Percentiles rank a stretch among this genome's conserved stretches.
phyloP scores from a whole-genome alignment of 2,888 invertebrate genomes.

The Osmoderma eremita region DNA sequence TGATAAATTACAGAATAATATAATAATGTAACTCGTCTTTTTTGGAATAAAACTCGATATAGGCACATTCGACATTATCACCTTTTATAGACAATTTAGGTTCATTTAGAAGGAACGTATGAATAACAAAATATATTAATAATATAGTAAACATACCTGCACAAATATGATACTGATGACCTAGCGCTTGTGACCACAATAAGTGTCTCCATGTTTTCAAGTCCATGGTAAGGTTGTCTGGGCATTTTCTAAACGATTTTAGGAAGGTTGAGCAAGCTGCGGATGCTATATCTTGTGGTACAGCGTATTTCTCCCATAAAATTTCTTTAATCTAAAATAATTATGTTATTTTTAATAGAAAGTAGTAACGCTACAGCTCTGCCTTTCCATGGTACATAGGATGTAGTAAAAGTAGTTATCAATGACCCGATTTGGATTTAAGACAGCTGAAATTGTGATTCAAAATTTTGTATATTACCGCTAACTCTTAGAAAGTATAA shows the following conservation, averaged over 20 bases:
- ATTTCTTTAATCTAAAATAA: conserved; percentile 65
- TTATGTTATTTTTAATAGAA: background rate
- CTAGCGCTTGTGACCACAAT: conserved; percentile 82
- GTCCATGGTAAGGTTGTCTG: conserved; percentile 78
- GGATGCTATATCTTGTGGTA: conserved; percentile 72
- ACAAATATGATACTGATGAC: conserved; percentile 76
- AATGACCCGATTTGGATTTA: too few relatives aligned
- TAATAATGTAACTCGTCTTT: conserved; percentile 1
- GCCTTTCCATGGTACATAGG: background rate
- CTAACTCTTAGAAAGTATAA: too few relatives aligned
- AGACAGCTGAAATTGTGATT: too few relatives aligned
- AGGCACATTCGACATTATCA: too few relatives aligned
- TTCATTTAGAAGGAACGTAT: too few relatives aligned
- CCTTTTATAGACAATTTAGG: too few relatives aligned
- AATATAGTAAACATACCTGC: conserved; percentile 67
- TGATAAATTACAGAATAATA: background rate
- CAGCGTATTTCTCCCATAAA: conserved; percentile 72
- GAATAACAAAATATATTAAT: too few relatives aligned
- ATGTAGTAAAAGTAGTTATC: too few relatives aligned
- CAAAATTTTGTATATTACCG: too few relatives aligned
- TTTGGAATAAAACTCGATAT: background rate
- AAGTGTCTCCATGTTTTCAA: conserved; percentile 82
- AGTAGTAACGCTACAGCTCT: background rate
- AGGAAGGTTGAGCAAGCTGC: conserved; percentile 76
- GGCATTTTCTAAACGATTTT: conserved; percentile 81